phyloP scores from a whole-genome alignment of 2,797 vertebrate species.

The Gouania willdenowi region DNA sequence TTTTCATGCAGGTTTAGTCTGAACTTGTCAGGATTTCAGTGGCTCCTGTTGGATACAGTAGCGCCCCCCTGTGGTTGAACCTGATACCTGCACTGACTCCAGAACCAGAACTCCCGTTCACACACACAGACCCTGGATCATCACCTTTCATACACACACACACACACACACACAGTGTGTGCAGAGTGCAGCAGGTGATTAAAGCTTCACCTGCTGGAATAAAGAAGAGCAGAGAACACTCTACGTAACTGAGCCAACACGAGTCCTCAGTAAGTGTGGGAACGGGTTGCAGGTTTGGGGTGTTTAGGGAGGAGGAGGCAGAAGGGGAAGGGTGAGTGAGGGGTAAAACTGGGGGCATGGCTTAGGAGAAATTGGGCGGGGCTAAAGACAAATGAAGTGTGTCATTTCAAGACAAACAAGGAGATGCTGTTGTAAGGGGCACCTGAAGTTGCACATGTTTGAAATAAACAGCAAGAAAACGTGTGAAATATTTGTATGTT shows the following conservation, averaged over 20 bases:
- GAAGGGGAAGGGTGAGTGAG: conserved; percentile 11
- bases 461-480: too few relatives aligned
- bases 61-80: conserved; percentile 39
- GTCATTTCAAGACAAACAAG: conserved; percentile 14
- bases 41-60: too few relatives aligned
- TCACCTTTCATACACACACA: background rate
- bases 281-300: conserved; percentile 13
- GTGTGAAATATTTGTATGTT: too few relatives aligned
- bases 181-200: background rate
- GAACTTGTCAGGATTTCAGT: too few relatives aligned
- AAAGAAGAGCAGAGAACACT: background rate
- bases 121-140: conserved; percentile 49
- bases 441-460: too few relatives aligned
- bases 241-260: background rate
- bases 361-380: conserved; percentile 5
- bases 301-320: conserved; percentile 4
- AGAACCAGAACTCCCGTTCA: conserved; percentile 64
- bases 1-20: background rate
- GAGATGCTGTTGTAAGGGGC: too few relatives aligned
- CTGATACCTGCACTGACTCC: background rate
- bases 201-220: background rate
- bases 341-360: conserved; percentile 19
- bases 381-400: conserved; percentile 7
- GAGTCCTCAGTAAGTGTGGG: background rate
- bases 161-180: background rate